phyloP scores from a whole-genome alignment of 2,797 vertebrate genomes.

The Buceros bicornis region DNA sequence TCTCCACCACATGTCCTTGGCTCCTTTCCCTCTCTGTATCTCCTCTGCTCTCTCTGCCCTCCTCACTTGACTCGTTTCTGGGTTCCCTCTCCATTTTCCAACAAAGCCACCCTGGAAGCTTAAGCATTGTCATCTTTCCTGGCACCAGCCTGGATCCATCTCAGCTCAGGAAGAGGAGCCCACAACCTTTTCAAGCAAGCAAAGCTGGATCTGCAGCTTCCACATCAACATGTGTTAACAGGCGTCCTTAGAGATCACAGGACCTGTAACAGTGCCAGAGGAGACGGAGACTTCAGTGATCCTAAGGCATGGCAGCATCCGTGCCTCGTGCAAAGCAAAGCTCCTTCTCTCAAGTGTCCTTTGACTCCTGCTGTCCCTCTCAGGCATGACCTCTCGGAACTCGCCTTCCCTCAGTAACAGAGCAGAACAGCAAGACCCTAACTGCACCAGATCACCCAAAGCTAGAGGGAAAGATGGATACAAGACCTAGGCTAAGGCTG shows the following conservation, averaged over 20 bases:
- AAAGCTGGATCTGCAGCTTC: neutral
- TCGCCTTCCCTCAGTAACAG: neutral
- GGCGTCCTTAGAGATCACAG: neutral
- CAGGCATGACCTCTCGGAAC: neutral
- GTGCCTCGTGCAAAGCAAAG: neutral
- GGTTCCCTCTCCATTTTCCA: neutral
- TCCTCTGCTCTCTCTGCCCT: neutral
- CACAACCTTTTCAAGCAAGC: neutral
- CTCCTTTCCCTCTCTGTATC: neutral
- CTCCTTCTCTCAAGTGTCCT: neutral
- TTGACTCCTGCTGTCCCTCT: neutral
- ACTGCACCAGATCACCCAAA: neutral
- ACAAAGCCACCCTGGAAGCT: neutral
- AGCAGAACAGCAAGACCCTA: neutral
- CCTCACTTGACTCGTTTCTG: neutral
- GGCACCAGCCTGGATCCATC: neutral
- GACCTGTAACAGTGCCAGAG: neutral
- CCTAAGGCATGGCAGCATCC: neutral
- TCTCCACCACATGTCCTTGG: neutral
- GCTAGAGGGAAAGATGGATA: neutral
- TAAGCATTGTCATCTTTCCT: neutral
- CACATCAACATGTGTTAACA: rapidly evolving
- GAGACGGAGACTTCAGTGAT: neutral
- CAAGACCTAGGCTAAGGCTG: neutral
- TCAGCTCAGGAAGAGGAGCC: neutral